Conservation (phyloP, 2,113 vertebrate genomes). For the Lipophrys pholis region DNA sequence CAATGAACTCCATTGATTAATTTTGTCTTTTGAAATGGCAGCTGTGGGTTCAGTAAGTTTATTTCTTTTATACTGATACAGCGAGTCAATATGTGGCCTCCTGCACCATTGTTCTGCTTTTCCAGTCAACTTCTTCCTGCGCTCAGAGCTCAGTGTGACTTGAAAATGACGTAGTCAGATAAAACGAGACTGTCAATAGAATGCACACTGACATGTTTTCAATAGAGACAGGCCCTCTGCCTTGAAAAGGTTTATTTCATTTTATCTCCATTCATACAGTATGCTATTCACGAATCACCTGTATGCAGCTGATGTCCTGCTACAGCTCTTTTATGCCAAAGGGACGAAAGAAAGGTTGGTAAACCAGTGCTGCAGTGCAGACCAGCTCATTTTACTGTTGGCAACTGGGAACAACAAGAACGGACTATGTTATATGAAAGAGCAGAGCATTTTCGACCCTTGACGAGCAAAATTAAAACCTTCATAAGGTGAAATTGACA, state of each 20-base stretch:
- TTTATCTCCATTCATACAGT: conserved; percentile 17
- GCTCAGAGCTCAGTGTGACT: conserved; percentile 30
- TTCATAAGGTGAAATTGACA: conserved; percentile 67
- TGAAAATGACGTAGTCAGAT: conserved; percentile 16
- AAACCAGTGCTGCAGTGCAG: conserved; percentile 54
- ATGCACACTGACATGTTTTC: conserved; percentile 55
- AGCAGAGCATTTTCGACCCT: conserved; percentile 51
- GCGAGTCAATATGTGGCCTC: conserved; percentile 62
- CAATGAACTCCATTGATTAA: conserved; percentile 69
- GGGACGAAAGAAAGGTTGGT: not conserved
- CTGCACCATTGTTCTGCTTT: conserved; percentile 51
- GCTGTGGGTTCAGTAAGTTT: conserved; percentile 43
- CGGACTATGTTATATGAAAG: conserved; percentile 49
- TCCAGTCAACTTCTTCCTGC: conserved; percentile 43
- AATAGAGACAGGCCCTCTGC: conserved; percentile 41
- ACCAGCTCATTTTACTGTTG: conserved; percentile 14
- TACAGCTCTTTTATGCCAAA: conserved; percentile 8
- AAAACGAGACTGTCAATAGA: conserved; percentile 51
- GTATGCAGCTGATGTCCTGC: conserved; percentile 31
- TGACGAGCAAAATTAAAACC: conserved; percentile 52
- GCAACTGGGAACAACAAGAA: conserved; percentile 38
- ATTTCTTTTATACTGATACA: conserved; percentile 64
- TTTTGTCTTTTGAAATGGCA: conserved; percentile 68
- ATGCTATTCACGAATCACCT: conserved; percentile 45
- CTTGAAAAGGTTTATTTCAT: conserved; percentile 51